Evolutionary conservation across 2,888 invertebrate genomes (phyloP), one percentile per base, ranked within the genome.

Genomic region (Pheosia tremula): DNA sequence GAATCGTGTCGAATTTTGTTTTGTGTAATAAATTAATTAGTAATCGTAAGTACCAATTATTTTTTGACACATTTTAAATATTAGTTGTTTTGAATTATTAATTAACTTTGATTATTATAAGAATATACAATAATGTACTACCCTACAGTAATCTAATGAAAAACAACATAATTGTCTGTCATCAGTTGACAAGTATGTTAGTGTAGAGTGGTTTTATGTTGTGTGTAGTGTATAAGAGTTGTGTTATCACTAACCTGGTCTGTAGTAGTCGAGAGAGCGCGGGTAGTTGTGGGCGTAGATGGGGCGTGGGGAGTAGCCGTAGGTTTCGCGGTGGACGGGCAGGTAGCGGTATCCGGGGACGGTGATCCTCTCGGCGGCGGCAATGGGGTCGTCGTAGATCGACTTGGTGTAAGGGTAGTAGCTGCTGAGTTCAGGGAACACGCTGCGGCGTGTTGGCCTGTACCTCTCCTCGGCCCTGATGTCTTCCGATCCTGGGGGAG

Each of bases 281-380:
- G 96, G 95, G 95, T 97, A 97, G 95, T 97, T 97, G 95, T 97
- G 97, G 83, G 97, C 96, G 90, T 97, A 97, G 95, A 98, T 96
- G 87, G 96, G 94, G 91, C 97, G 96, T 79, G 98, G 98, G 79
- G 97, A 97, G 94, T 98, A 97, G 72, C 98, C 98, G 94, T 98
- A 98, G 84, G 96, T 96, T 88, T 98, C 97, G 86, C 98, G 96
- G 94, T 97, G 97, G 81, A 98, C 96, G 78, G 98, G 98, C 91
- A 97, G 95, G 94, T 98, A 98, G 94, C 97, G 97, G 96, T 98
- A 98, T 83, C 98, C 98, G 85, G 97, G 97, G 63, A 97, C 96
- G 86, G 96, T 95, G 94, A 98, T 97, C 90, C 98, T 96, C 90
- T 97, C 97, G 76, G 96, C 95, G 75, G 97, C 97, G 82, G 95